Percentiles rank a stretch among this genome's conserved stretches.
Conservation (phyloP, 1,140 invertebrate species). For the Drosophila persimilis region DNA sequence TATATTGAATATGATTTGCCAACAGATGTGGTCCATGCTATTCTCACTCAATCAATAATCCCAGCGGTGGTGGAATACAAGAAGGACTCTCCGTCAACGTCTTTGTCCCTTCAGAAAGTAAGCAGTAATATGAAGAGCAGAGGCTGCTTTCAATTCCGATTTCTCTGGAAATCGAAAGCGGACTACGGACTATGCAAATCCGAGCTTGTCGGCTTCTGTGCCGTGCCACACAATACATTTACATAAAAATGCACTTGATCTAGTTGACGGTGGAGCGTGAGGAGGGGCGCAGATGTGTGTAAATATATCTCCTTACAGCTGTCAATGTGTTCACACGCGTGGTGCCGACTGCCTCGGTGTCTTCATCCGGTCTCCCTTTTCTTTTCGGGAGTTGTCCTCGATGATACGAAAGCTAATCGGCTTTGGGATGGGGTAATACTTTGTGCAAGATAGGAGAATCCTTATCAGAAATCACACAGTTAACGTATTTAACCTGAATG, state of each 20-base stretch:
- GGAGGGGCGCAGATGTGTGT: conserved; percentile 13
- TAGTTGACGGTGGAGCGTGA: conserved; percentile 14
- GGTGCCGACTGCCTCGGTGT: conserved; percentile 18
- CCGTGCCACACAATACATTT: conserved; percentile 55
- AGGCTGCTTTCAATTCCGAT: conserved; percentile 17
- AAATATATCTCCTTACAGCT: conserved; percentile 62
- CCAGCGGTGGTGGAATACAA: background rate
- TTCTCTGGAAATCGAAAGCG: conserved; percentile 43
- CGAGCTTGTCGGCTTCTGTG: conserved; percentile 56
- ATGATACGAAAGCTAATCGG: conserved; percentile 61
- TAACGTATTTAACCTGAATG: too few relatives aligned
- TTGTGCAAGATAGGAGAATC: too few relatives aligned
- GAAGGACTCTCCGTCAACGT: background rate
- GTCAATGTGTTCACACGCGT: conserved; percentile 55
- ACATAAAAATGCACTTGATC: conserved; percentile 79
- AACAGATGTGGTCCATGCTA: conserved; percentile 55
- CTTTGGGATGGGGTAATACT: conserved; percentile 32
- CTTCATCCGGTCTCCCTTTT: background rate
- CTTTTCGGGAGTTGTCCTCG: conserved; percentile 45
- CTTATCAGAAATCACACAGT: too few relatives aligned
- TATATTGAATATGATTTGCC: conserved; percentile 77
- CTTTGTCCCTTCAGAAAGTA: too few relatives aligned
- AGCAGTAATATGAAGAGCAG: background rate
- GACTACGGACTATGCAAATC: conserved; percentile 59
- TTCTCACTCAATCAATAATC: conserved; percentile 69